Base-by-base conservation (phyloP, 92 coral and sea anemone genomes). In the Paramuricea clavata region DNA sequence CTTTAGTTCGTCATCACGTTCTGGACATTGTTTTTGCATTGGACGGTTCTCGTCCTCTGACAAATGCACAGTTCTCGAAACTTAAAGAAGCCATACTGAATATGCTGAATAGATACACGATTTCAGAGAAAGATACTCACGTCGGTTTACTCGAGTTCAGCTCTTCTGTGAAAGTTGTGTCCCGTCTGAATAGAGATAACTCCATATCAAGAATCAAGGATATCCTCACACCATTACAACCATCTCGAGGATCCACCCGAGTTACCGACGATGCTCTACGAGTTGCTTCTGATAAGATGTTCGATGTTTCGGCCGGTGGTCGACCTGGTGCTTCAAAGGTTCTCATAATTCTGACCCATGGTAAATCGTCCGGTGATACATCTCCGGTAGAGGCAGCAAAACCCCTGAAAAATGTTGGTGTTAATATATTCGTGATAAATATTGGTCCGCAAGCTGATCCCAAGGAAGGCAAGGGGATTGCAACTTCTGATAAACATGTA, bases 101-200 rank as follows among this genome's bases (percentile, higher is more conserved):
- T 15, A 76, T 95, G 82, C 86, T 85, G 23, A 75, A 85, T 11
- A 70, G 76, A 54, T 89, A 91, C 74, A 61, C 77, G 49, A 86
- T 95, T 34, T 92, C 98, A n/a, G 95, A 97, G 35, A 87, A 90
- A 4, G 93, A 93, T 0, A 91, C 96, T 15, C 93, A 94, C 12
- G 98, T 92, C 3, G 94, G 94, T 9, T 77, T 97, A 22, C 72
- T 93, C 26, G 93, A 90, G 59, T 97, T 94, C 75, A 91, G 92
- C 54, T 35, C 85, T 47, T 59, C 91, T 41, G 93, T 93, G 22
- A 67, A 89, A 89, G 83, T 90, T 12, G 93, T 93, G 28, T 57
- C 84, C 17, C 49, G 49, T 12, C 74, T 79, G 21, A 41, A 79
- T 42, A 79, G 13, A 26, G 67, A 79, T 28, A 79, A 79, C 83